These are phyloP conservation scores for pig (Sus scrofa) DNA, from an alignment of 2,113 vertebrate genomes.

Conservation along the genomic window DNA sequence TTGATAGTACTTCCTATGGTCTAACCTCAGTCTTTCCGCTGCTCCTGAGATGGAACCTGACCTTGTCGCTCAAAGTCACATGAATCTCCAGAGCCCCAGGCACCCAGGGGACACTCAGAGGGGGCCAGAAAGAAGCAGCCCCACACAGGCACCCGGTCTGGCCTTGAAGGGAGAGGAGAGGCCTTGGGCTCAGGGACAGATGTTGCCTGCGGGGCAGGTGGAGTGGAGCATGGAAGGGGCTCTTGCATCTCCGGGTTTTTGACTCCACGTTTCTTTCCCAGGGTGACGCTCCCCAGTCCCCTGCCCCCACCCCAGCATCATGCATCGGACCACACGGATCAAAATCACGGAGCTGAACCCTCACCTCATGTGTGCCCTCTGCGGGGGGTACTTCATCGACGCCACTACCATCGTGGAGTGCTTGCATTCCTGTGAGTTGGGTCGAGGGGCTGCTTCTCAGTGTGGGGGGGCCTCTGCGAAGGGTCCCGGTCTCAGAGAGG, in stretches of 20 bases:
- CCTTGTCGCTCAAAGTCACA: not conserved
- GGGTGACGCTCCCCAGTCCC: slow-evolving; percentile 31
- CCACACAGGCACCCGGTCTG: fast-evolving
- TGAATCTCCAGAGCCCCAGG: not conserved
- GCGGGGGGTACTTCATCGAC: slow-evolving; percentile 96
- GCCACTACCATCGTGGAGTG: slow-evolving; percentile 97
- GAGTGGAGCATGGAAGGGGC: fast-evolving
- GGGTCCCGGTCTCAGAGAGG: not conserved
- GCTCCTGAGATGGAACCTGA: not conserved
- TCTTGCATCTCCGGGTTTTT: not conserved
- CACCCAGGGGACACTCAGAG: not conserved
- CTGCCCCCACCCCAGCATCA: slow-evolving; percentile 70
- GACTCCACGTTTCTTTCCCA: slow-evolving; percentile 26
- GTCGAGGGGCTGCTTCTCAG: not conserved
- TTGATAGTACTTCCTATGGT: not conserved
- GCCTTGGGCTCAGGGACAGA: not conserved
- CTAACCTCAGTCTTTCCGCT: slow-evolving; percentile 28
- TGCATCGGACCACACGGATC: slow-evolving; percentile 90
- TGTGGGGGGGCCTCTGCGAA: not conserved
- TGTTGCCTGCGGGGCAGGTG: too few relatives aligned
- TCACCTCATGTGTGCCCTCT: slow-evolving; percentile 93
- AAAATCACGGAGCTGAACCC: slow-evolving; percentile 92
- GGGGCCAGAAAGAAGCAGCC: not conserved
- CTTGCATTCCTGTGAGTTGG: slow-evolving; percentile 96
- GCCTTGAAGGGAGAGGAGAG: not conserved